Evolutionary conservation across 1,140 invertebrate genomes (phyloP).

Genomic region (Mercenaria mercenaria): DNA sequence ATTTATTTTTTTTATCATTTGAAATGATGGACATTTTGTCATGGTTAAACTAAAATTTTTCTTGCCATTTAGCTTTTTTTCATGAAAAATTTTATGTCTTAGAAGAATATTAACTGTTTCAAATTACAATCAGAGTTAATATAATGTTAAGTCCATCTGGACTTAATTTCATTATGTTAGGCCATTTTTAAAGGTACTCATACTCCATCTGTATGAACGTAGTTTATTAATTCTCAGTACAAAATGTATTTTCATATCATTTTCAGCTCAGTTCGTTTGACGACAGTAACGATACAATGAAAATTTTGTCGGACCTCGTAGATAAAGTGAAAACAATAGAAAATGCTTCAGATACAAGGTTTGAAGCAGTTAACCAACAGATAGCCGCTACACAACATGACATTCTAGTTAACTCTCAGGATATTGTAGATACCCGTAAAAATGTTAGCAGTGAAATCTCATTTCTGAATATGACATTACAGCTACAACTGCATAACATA

Average conservation of each 20-base stretch:
- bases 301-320: conserved; percentile 37
- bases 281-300: conserved; percentile 47
- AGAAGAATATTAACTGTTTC: too few relatives aligned
- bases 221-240: too few relatives aligned
- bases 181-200: too few relatives aligned
- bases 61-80: too few relatives aligned
- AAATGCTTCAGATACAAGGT: not conserved
- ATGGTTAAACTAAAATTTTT: too few relatives aligned
- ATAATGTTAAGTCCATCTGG: too few relatives aligned
- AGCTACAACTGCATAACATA: conserved; percentile 50
- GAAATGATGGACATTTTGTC: too few relatives aligned
- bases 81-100: too few relatives aligned
- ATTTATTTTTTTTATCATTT: too few relatives aligned
- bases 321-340: conserved; percentile 41
- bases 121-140: too few relatives aligned
- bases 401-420: not conserved
- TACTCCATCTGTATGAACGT: too few relatives aligned
- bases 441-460: conserved; percentile 34
- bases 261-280: conserved; percentile 57
- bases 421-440: not conserved
- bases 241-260: not conserved
- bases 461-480: conserved; percentile 48
- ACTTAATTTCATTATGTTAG: too few relatives aligned
- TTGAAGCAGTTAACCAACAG: not conserved
- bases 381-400: not conserved